Evolutionary conservation across 2,797 vertebrate genomes (phyloP).

Genomic region (Australoheros facetus): DNA sequence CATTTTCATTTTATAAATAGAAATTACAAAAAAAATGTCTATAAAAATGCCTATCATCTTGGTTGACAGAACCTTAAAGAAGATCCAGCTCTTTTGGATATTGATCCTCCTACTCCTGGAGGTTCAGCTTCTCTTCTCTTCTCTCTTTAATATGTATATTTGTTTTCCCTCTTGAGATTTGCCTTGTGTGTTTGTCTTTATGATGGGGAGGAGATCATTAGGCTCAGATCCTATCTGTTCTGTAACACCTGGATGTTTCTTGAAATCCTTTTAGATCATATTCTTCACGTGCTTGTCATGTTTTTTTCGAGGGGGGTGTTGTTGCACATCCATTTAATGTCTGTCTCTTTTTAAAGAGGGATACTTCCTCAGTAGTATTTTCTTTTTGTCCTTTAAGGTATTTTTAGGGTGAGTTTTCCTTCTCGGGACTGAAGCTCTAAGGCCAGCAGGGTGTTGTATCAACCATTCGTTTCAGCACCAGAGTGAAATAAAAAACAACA

Average conservation of each 20-base stretch:
- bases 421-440: not conserved
- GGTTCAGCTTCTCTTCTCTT: slow-evolving; percentile 2
- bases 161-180: not conserved
- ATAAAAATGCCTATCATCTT: not conserved
- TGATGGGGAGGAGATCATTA: not conserved
- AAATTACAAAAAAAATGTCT: not conserved
- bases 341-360: not conserved
- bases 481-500: not conserved
- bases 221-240: slow-evolving; percentile 6
- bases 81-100: not conserved
- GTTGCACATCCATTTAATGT: not conserved
- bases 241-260: slow-evolving; percentile 16
- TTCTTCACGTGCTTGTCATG: slow-evolving; percentile 7
- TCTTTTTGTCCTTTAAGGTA: not conserved
- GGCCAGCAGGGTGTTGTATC: not conserved
- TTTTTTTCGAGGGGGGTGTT: not conserved
- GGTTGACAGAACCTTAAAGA: not conserved
- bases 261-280: not conserved
- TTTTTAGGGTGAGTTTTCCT: not conserved
- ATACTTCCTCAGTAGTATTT: not conserved
- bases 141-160: not conserved
- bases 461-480: not conserved
- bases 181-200: not conserved
- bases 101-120: not conserved
- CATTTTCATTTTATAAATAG: not conserved